Conservation (phyloP, 1,140 invertebrate species). For the Asbolus verrucosus region DNA sequence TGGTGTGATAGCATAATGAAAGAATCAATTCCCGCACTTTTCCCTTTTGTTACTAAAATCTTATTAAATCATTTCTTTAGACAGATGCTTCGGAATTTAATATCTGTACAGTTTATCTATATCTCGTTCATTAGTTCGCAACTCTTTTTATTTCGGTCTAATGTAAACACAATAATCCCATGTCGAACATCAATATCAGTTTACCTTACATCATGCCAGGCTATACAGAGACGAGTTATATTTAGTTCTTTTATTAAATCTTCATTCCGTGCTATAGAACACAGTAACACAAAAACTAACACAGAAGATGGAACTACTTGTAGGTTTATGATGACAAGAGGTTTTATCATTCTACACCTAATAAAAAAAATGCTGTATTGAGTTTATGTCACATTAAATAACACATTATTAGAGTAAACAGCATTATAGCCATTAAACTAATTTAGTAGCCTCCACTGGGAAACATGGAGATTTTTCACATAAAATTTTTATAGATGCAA, state of each 20-base stretch:
- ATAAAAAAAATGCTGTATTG: constrained; percentile 17
- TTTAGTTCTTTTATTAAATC: constrained; percentile 30
- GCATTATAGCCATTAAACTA: constrained; percentile 5
- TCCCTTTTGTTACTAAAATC: no score
- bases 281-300: neutral
- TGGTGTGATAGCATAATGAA: no score
- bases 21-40: no score
- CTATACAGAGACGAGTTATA: constrained; percentile 9
- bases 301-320: constrained; percentile 10
- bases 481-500: no score
- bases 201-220: constrained; percentile 18
- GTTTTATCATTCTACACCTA: neutral
- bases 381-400: constrained; percentile 1
- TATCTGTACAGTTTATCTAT: no score
- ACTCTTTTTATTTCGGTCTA: neutral
- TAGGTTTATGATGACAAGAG: neutral
- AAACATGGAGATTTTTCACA: neutral
- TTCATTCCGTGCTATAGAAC: neutral
- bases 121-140: constrained; percentile 2
- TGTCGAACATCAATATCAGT: constrained; percentile 20
- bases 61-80: no score
- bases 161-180: constrained; percentile 24
- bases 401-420: constrained; percentile 19
- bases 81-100: no score
- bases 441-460: neutral